Conservation (phyloP, 2,888 invertebrate species). For the Thymelicus lineola region DNA sequence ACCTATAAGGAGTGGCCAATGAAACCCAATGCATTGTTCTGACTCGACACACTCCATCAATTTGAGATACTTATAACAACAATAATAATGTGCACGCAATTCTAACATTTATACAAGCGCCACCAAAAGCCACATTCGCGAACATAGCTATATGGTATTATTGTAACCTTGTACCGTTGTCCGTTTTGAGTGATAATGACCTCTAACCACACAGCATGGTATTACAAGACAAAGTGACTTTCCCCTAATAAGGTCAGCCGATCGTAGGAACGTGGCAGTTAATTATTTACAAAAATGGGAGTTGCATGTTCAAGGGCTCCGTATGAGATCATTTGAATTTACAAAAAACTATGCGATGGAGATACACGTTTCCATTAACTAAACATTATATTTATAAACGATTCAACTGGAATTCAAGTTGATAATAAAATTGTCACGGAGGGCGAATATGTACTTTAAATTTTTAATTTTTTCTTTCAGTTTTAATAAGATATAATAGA, state of each 20-base stretch:
- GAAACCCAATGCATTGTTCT: slow-evolving; percentile 21
- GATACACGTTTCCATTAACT: background rate
- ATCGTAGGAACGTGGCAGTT: slow-evolving; percentile 19
- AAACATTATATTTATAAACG: too few relatives aligned
- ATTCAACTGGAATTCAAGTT: too few relatives aligned
- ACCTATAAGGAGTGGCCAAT: slow-evolving; percentile 3
- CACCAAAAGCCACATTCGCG: slow-evolving; percentile 1
- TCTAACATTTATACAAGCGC: slow-evolving; percentile 7
- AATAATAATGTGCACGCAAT: slow-evolving; percentile 6
- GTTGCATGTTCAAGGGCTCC: slow-evolving; percentile 1
- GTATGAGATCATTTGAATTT: background rate
- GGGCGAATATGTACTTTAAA: too few relatives aligned
- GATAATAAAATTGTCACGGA: too few relatives aligned
- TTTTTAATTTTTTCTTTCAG: too few relatives aligned
- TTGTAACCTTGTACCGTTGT: slow-evolving; percentile 32
- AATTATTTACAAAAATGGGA: slow-evolving; percentile 21
- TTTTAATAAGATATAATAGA: too few relatives aligned
- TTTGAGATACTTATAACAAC: slow-evolving; percentile 18
- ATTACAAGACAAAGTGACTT: slow-evolving; percentile 28
- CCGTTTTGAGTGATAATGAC: slow-evolving; percentile 35
- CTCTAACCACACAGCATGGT: slow-evolving; percentile 29
- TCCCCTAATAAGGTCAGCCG: slow-evolving; percentile 36
- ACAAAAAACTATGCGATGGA: background rate
- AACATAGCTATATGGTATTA: background rate
- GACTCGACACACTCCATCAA: slow-evolving; percentile 27